These are phyloP conservation scores for Poecilia velifera DNA, from an alignment of 2,797 vertebrate genomes.

Conservation along the genomic window DNA sequence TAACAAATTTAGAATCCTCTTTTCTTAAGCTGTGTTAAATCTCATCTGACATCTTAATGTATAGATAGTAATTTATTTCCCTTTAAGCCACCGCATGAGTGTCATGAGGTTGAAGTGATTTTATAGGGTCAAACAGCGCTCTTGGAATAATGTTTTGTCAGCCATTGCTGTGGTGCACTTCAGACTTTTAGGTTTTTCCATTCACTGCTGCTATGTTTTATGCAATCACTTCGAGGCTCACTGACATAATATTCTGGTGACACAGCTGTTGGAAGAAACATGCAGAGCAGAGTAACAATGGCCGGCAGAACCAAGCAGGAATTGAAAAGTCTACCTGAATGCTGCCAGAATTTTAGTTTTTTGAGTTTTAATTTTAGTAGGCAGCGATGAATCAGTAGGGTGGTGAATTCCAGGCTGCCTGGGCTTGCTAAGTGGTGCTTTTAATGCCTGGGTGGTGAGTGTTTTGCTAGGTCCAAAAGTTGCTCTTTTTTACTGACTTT, in stretches of 20 bases:
- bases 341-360: not conserved
- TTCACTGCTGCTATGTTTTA: not conserved
- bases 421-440: not conserved
- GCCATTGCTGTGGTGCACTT: not conserved
- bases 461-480: not conserved
- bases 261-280: not conserved
- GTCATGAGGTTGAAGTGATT: not conserved
- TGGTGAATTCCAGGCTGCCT: not conserved
- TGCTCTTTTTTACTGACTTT: not conserved
- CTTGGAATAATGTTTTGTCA: not conserved
- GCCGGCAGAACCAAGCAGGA: not conserved
- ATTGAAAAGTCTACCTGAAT: not conserved
- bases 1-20: not conserved
- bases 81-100: not conserved
- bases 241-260: not conserved
- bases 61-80: not conserved
- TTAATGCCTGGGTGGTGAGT: not conserved
- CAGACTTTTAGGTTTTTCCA: not conserved
- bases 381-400: not conserved
- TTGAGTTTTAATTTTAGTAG: not conserved
- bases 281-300: not conserved
- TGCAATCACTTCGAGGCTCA: not conserved
- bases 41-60: not conserved
- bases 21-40: not conserved
- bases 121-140: not conserved